Percentiles rank a stretch among this genome's conserved stretches.
phyloP scores from a whole-genome alignment of 1,140 invertebrate genomes.

The Odontomachus brunneus region DNA sequence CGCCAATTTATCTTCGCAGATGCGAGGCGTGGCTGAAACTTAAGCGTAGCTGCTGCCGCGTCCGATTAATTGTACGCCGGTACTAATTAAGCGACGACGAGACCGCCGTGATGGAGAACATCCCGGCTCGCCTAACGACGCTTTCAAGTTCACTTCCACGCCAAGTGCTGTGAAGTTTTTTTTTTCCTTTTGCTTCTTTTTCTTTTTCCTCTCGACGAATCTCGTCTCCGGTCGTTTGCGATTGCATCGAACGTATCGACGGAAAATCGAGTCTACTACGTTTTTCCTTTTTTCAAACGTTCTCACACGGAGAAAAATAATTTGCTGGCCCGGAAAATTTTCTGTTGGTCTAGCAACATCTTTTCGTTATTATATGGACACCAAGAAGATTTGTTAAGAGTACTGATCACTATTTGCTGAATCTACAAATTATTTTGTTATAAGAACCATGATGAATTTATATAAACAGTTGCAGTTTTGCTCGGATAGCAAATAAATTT shows the following conservation, averaged over 20 bases:
- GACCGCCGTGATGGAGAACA: conserved; percentile 49
- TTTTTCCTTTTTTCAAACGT: too few relatives aligned
- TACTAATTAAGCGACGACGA: conserved; percentile 76
- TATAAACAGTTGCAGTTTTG: too few relatives aligned
- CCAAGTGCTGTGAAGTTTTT: background rate
- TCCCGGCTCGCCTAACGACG: conserved; percentile 13
- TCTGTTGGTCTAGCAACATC: too few relatives aligned
- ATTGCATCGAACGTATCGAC: conserved; percentile 18
- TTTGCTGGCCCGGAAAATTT: too few relatives aligned
- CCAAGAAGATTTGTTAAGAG: too few relatives aligned
- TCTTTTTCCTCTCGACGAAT: background rate
- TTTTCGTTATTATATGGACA: too few relatives aligned
- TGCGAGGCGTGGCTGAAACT: conserved; percentile 69
- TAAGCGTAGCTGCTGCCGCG: conserved; percentile 59
- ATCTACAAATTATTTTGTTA: too few relatives aligned
- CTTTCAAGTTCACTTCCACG: conserved; percentile 39
- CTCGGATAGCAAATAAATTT: too few relatives aligned
- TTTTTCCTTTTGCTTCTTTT: background rate
- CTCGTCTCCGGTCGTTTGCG: background rate
- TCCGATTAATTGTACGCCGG: conserved; percentile 73
- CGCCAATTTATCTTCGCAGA: conserved; percentile 73
- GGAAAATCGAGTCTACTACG: too few relatives aligned
- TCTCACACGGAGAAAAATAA: too few relatives aligned
- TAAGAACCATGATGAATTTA: too few relatives aligned
- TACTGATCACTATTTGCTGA: too few relatives aligned